Conservation (phyloP, 2,113 vertebrate genomes). For the Pampusana beccarii region DNA sequence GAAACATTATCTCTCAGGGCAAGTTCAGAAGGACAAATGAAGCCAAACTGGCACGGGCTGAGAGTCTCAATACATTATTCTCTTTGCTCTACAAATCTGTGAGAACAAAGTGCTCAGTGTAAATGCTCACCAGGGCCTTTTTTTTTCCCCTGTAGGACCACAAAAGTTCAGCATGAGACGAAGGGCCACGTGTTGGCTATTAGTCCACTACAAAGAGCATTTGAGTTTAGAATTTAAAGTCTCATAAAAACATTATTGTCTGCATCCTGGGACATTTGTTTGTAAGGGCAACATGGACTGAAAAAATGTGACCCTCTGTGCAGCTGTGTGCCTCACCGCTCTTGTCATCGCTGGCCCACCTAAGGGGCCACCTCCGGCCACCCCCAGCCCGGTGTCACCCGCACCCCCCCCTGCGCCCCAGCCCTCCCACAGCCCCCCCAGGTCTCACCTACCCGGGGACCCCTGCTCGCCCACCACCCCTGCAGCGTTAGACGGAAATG, state of each 20-base stretch:
- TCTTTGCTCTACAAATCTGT: conserved; percentile 73
- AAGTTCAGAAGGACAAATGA: conserved; percentile 74
- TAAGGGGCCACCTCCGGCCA: not conserved
- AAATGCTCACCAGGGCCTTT: conserved; percentile 74
- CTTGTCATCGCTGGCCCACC: not conserved
- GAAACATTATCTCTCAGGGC: conserved; percentile 87
- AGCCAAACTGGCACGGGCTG: conserved; percentile 70
- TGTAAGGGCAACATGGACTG: conserved; percentile 79
- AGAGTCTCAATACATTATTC: conserved; percentile 79
- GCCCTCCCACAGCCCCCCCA: too few species aligned
- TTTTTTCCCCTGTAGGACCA: conserved; percentile 72
- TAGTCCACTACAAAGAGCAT: conserved; percentile 84
- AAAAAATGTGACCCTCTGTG: conserved; percentile 79
- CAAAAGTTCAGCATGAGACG: conserved; percentile 85
- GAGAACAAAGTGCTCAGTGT: conserved; percentile 86
- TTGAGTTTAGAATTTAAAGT: conserved; percentile 89
- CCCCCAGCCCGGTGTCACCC: not conserved
- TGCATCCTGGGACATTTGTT: conserved; percentile 83
- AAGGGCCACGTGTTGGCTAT: conserved; percentile 87
- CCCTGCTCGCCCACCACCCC: too few species aligned
- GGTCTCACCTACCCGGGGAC: not conserved
- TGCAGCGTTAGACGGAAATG: not conserved
- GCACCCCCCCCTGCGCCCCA: too few species aligned
- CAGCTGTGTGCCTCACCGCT: not conserved
- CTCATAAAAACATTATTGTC: conserved; percentile 96